A percentile compares a stretch with the other conserved stretches of the same genome.
These are phyloP conservation scores for Biston betularia DNA, from an alignment of 2,888 invertebrate genomes.

Conservation along the genomic window DNA sequence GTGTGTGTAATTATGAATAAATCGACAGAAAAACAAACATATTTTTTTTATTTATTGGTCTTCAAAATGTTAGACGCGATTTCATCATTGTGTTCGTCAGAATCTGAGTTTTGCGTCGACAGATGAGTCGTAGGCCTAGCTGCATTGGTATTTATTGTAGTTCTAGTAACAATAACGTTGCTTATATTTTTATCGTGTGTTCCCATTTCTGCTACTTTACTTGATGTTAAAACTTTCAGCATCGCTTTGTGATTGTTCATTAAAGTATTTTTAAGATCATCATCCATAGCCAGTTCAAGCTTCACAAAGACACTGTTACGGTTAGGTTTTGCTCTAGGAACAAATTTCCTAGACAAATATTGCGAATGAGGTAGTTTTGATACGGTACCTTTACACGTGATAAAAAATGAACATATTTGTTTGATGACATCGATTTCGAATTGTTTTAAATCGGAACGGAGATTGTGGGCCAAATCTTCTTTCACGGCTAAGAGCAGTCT, in stretches of 20 bases:
- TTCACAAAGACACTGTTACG: constrained; percentile 57
- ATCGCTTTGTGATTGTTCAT: constrained; percentile 11
- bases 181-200: not conserved
- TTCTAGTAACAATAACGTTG: constrained; percentile 2
- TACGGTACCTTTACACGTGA: constrained; percentile 58
- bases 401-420: constrained; percentile 62
- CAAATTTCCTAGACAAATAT: not conserved
- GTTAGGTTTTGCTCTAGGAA: constrained; percentile 17
- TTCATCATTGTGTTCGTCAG: not conserved
- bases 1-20: constrained; percentile 31
- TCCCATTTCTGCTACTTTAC: no score
- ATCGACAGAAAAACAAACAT: constrained; percentile 2
- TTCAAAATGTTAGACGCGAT: not conserved
- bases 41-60: constrained; percentile 2
- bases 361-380: not conserved
- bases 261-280: constrained; percentile 48
- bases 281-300: constrained; percentile 57
- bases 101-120: not conserved
- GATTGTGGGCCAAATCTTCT: constrained; percentile 61
- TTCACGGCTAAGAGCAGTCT: constrained; percentile 49
- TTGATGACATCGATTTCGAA: constrained; percentile 49
- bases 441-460: constrained; percentile 62
- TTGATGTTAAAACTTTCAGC: not conserved
- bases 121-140: not conserved
- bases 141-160: not conserved